Evolutionary conservation across 2,888 invertebrate species (phyloP).

Genomic region (Hololepta plana): DNA sequence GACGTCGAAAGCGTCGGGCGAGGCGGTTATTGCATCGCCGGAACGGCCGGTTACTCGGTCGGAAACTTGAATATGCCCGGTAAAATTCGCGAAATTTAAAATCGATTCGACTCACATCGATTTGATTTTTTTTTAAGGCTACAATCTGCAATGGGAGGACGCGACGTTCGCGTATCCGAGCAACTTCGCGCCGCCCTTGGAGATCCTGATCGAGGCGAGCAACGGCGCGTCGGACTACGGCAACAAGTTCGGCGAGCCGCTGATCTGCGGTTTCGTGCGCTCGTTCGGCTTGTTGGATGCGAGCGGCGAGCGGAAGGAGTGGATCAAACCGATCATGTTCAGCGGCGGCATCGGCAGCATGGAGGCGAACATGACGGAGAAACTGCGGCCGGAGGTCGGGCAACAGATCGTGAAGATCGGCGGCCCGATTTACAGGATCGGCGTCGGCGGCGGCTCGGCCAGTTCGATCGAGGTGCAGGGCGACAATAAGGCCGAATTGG

Average conservation of each 20-base stretch:
- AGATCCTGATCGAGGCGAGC: conserved; percentile 87
- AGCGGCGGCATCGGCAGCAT: conserved; percentile 90
- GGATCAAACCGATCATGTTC: conserved; percentile 98
- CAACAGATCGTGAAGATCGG: conserved; percentile 91
- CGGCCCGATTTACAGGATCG: conserved; percentile 94
- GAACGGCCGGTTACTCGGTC: conserved; percentile 91
- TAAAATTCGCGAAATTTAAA: conserved; percentile 18
- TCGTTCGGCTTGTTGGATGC: conserved; percentile 69
- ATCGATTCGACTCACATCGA: not conserved
- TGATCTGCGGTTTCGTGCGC: conserved; percentile 78
- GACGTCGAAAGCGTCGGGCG: conserved; percentile 92
- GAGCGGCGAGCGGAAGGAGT: conserved; percentile 54
- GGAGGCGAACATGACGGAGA: conserved; percentile 64
- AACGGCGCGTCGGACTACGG: conserved; percentile 98
- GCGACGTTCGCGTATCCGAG: conserved; percentile 53
- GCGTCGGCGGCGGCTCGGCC: conserved; percentile 97
- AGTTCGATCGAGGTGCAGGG: conserved; percentile 92
- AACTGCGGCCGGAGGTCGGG: conserved; percentile 58
- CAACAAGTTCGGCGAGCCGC: conserved; percentile 96
- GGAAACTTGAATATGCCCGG: conserved; percentile 85
- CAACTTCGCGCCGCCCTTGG: conserved; percentile 79
- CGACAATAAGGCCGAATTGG: conserved; percentile 65
- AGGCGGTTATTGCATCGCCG: conserved; percentile 86
- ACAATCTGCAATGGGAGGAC: conserved; percentile 77
- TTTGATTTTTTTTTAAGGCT: conserved; percentile 34